These are phyloP conservation scores for Girardinus metallicus DNA, from an alignment of 2,797 vertebrate species.

Conservation along the genomic window DNA sequence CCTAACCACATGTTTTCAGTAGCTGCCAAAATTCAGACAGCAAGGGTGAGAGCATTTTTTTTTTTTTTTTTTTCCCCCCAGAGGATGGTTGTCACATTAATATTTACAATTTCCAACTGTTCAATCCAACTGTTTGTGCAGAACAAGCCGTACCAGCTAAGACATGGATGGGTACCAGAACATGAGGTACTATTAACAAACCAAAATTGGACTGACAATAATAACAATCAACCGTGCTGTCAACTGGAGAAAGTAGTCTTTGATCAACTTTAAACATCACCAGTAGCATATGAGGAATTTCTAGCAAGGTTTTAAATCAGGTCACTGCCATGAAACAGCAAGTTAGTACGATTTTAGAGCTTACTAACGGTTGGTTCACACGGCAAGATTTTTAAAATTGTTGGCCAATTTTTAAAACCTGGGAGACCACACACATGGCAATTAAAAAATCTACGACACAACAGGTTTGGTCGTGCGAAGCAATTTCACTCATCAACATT, in stretches of 20 bases:
- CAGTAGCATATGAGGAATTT: neutral
- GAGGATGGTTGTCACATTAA: neutral
- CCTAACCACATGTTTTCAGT: constrained; percentile 70
- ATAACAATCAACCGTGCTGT: neutral
- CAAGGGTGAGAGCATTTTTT: constrained; percentile 45
- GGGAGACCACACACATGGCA: too few relatives aligned
- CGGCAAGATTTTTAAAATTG: neutral
- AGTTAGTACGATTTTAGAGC: neutral
- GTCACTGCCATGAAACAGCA: neutral
- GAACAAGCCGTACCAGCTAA: constrained; percentile 7
- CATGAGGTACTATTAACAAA: neutral
- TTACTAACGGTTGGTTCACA: neutral
- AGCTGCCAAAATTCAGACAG: constrained; percentile 75
- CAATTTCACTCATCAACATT: too few relatives aligned
- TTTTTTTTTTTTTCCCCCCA: constrained; percentile 23
- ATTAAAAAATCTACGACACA: too few relatives aligned
- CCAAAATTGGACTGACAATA: neutral
- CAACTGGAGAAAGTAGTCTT: neutral
- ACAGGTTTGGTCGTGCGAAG: too few relatives aligned
- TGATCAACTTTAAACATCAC: neutral
- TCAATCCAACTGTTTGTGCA: neutral
- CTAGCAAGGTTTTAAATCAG: neutral
- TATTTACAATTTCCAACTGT: constrained; percentile 13
- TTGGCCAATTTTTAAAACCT: too few relatives aligned
- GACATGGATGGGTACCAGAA: neutral